Evolutionary conservation across 2,888 invertebrate genomes (phyloP).

Genomic region (Cephalotes varians): DNA sequence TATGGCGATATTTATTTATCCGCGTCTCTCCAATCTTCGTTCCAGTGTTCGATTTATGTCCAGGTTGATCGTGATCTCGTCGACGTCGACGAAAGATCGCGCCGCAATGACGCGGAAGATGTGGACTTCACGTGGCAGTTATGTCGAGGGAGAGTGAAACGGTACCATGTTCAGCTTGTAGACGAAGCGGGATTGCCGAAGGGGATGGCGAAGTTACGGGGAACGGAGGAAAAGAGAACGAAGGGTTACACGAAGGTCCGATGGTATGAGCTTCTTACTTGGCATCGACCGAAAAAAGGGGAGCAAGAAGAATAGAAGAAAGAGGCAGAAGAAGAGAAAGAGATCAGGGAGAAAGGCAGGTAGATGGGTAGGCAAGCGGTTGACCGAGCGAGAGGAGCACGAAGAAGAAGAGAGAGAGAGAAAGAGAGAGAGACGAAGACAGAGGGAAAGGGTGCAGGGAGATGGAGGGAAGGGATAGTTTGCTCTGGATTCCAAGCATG

Average conservation of each 20-base stretch:
- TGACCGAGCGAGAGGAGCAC: slow-evolving; percentile 69
- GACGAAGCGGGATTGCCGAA: slow-evolving; percentile 33
- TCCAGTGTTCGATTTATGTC: slow-evolving; percentile 74
- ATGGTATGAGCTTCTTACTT: slow-evolving; percentile 69
- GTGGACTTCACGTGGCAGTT: slow-evolving; percentile 78
- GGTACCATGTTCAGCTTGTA: slow-evolving; percentile 31
- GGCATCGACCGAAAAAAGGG: slow-evolving; percentile 66
- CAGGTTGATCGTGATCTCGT: slow-evolving; percentile 57
- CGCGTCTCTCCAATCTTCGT: slow-evolving; percentile 57
- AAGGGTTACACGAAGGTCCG: slow-evolving; percentile 66
- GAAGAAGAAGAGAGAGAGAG: slow-evolving; percentile 57
- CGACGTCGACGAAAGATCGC: slow-evolving; percentile 76
- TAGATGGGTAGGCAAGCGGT: slow-evolving; percentile 74
- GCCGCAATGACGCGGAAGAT: slow-evolving; percentile 81
- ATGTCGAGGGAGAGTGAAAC: slow-evolving; percentile 39
- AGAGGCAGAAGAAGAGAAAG: slow-evolving; percentile 30
- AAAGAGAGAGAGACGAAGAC: slow-evolving; percentile 30
- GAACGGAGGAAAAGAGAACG: slow-evolving; percentile 51
- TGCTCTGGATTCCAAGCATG: slow-evolving; percentile 86
- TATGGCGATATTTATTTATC: slow-evolving; percentile 58
- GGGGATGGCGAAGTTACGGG: slow-evolving; percentile 39
- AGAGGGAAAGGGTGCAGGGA: slow-evolving; percentile 52
- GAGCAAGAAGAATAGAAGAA: slow-evolving; percentile 54
- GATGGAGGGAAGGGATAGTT: slow-evolving; percentile 81
- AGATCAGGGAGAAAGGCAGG: slow-evolving; percentile 62